Conservation (phyloP, 2,113 vertebrate species). For the Halichoerus grypus region DNA sequence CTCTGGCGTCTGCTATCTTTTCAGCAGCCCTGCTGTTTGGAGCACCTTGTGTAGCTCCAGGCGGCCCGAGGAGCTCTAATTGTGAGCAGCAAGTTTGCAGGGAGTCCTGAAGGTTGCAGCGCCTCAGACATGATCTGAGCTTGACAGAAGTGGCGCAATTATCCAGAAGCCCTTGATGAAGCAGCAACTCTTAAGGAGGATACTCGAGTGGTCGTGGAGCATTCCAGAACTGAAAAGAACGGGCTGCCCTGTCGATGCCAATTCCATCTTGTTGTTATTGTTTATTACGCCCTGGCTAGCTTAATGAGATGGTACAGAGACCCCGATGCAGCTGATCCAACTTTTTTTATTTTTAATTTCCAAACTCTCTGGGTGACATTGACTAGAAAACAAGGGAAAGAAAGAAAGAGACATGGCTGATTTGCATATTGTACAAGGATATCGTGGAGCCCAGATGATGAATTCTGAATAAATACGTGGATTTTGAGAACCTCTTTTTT, state of each 20-base stretch:
- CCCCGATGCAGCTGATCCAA: conserved; percentile 37
- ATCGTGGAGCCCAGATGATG: conserved; percentile 80
- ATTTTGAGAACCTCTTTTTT: conserved; percentile 79
- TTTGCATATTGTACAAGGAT: conserved; percentile 88
- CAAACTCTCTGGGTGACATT: conserved; percentile 74
- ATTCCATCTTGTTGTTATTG: background rate
- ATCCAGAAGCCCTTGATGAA: conserved; percentile 83
- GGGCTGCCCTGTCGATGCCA: background rate
- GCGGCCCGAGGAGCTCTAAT: conserved; percentile 36
- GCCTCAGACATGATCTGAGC: conserved; percentile 73
- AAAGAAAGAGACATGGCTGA: conserved; percentile 75
- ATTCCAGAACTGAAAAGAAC: conserved; percentile 57
- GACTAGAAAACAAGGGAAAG: conserved; percentile 80
- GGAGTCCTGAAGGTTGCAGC: conserved; percentile 59
- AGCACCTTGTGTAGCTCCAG: conserved; percentile 37
- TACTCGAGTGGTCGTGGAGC: conserved; percentile 40
- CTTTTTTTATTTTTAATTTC: conserved; percentile 47
- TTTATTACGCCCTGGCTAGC: conserved; percentile 27
- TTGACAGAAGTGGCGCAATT: conserved; percentile 78
- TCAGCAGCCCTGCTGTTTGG: conserved; percentile 40
- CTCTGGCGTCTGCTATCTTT: conserved; percentile 22
- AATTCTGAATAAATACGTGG: conserved; percentile 86
- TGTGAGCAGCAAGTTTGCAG: conserved; percentile 38
- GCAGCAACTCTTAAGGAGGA: conserved; percentile 78
- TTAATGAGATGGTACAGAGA: background rate